These are phyloP conservation scores for Pangasianodon gigas DNA, from an alignment of 2,113 vertebrate species.

Conservation along the genomic window DNA sequence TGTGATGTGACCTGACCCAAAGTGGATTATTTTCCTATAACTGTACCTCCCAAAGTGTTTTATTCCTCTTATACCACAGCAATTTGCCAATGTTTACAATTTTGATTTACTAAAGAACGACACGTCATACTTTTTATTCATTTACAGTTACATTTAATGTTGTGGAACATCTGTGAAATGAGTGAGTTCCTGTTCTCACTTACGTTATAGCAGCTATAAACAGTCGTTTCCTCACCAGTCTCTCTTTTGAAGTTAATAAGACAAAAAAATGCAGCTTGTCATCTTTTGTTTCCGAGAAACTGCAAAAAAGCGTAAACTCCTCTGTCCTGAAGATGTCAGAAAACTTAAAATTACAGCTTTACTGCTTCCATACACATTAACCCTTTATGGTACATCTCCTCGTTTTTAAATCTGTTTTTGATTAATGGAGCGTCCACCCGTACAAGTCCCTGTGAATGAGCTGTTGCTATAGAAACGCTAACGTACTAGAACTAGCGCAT, in stretches of 20 bases:
- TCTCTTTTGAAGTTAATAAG: too few relatives aligned
- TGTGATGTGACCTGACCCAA: not conserved
- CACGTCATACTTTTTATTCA: not conserved
- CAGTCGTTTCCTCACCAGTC: too few relatives aligned
- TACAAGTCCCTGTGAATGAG: not conserved
- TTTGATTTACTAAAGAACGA: too few relatives aligned
- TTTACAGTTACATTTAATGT: not conserved
- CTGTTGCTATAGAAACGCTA: not conserved
- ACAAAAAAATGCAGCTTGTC: too few relatives aligned
- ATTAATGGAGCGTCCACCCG: too few relatives aligned
- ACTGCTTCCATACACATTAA: too few relatives aligned
- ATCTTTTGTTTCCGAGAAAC: too few relatives aligned
- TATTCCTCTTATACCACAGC: not conserved
- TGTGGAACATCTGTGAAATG: not conserved
- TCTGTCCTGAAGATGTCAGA: too few relatives aligned
- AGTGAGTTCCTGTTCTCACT: not conserved
- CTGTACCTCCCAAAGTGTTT: not conserved
- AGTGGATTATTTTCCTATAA: not conserved
- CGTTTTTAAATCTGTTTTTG: not conserved
- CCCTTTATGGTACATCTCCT: too few relatives aligned
- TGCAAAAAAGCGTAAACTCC: too few relatives aligned
- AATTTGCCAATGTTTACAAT: not conserved
- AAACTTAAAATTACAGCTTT: too few relatives aligned
- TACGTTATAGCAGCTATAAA: too few relatives aligned
- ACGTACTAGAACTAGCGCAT: not conserved